These are phyloP conservation scores for Muschampia plurimacula DNA, from an alignment of 2,888 invertebrate genomes.

Conservation along the genomic window DNA sequence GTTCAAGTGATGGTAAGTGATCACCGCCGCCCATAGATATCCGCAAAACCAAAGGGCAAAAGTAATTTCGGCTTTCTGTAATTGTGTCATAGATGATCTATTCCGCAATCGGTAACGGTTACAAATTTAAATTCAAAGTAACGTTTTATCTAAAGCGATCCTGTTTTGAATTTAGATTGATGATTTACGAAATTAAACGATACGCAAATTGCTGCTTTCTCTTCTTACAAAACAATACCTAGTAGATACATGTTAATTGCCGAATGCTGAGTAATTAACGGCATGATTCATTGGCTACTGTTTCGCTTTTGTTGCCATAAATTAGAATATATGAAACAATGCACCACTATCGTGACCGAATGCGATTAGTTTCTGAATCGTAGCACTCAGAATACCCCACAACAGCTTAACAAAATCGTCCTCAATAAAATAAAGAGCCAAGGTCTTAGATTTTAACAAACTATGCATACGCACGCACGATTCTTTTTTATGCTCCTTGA, in stretches of 20 bases:
- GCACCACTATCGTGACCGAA: conserved; percentile 51
- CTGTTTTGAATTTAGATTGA: background rate
- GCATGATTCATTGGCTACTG: conserved; percentile 33
- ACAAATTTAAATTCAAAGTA: conserved; percentile 2
- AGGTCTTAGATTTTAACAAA: conserved; percentile 50
- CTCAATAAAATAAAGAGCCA: conserved; percentile 58
- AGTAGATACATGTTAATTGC: conserved; percentile 23
- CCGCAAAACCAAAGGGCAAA: too few species aligned
- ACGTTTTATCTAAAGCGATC: conserved; percentile 5
- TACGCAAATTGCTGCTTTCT: conserved; percentile 21
- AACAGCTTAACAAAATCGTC: conserved; percentile 37
- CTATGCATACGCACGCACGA: conserved; percentile 35
- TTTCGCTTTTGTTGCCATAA: conserved; percentile 34
- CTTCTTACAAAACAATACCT: conserved; percentile 32
- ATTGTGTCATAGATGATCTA: background rate
- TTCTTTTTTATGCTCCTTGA: conserved; percentile 13
- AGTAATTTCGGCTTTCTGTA: background rate
- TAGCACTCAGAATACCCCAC: conserved; percentile 52
- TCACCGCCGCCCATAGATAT: too few species aligned
- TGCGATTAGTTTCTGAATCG: conserved; percentile 50
- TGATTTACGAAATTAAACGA: conserved; percentile 18
- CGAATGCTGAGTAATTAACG: conserved; percentile 29
- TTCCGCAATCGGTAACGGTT: background rate
- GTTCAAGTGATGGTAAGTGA: too few species aligned
- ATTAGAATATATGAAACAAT: conserved; percentile 22